A percentile compares a stretch with the other conserved stretches of the same genome.
These are phyloP conservation scores for Ptychobarbus kaznakovi DNA, from an alignment of 2,797 vertebrate species.

Conservation along the genomic window DNA sequence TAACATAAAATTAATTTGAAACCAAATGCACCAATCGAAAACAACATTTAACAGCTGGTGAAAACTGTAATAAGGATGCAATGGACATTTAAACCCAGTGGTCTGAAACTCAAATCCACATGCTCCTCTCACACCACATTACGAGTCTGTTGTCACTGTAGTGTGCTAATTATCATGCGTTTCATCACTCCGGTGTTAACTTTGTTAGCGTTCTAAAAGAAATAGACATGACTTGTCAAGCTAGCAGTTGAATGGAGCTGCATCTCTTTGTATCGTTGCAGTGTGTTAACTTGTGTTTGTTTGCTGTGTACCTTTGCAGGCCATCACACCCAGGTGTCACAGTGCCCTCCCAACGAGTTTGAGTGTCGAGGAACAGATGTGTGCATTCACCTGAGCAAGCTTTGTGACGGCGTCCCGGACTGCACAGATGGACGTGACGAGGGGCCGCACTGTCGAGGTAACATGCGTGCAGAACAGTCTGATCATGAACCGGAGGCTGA, in stretches of 20 bases:
- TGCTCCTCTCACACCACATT: neutral
- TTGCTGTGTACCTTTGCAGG: slow-evolving; percentile 74
- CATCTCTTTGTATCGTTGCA: neutral
- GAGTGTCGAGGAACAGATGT: slow-evolving; percentile 90
- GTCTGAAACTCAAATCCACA: neutral
- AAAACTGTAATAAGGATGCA: neutral
- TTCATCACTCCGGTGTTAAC: neutral
- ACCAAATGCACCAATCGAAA: neutral
- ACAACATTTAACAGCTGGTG: neutral
- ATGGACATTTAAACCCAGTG: neutral
- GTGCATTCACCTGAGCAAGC: slow-evolving; percentile 89
- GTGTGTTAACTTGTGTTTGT: slow-evolving; percentile 30
- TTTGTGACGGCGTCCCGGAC: slow-evolving; percentile 88
- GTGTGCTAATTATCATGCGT: slow-evolving; percentile 10
- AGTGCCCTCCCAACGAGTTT: slow-evolving; percentile 91
- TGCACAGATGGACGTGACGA: slow-evolving; percentile 91
- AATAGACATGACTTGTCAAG: neutral
- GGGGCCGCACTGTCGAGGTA: slow-evolving; percentile 92
- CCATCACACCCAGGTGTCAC: slow-evolving; percentile 86
- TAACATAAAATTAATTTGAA: neutral
- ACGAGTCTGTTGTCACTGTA: neutral
- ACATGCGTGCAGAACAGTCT: neutral
- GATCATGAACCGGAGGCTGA: neutral
- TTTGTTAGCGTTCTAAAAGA: neutral
- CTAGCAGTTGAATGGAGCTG: neutral